A percentile compares a stretch with the other conserved stretches of the same genome.
Evolutionary conservation across 2,113 vertebrate genomes (phyloP).

Genomic region (Mastomys natalensis): DNA sequence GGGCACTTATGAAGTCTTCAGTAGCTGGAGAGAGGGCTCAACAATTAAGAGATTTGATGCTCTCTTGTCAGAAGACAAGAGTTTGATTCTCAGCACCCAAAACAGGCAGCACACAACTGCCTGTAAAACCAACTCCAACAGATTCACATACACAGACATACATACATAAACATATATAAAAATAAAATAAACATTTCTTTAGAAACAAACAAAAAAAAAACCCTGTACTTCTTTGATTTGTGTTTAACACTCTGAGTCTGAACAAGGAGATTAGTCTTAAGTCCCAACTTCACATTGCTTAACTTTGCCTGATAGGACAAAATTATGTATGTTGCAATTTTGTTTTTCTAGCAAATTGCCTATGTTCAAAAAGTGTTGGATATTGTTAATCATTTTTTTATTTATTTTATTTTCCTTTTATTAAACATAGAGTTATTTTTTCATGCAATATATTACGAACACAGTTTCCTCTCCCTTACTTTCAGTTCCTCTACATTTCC

Average conservation of each 20-base stretch:
- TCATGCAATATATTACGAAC: too few species aligned
- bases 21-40: background rate
- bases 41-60: background rate
- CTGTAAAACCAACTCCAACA: rapidly evolving
- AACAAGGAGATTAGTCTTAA: too few species aligned
- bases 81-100: background rate
- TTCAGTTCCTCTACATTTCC: too few species aligned
- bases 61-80: background rate
- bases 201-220: background rate
- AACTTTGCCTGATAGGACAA: background rate
- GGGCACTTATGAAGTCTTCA: background rate
- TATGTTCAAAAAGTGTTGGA: background rate
- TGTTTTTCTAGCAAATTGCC: background rate
- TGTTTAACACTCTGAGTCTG: background rate
- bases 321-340: background rate
- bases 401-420: too few species aligned
- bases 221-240: too few species aligned
- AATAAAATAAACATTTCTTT: background rate
- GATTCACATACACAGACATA: background rate
- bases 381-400: background rate
- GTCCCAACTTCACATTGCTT: background rate
- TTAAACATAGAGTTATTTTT: too few species aligned
- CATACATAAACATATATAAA: background rate
- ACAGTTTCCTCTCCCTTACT: too few species aligned
- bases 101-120: background rate